Evolutionary conservation across 2,797 vertebrate species (phyloP), one percentile per base, ranked within the genome.

Genomic region (Atherinosoma microstoma): DNA sequence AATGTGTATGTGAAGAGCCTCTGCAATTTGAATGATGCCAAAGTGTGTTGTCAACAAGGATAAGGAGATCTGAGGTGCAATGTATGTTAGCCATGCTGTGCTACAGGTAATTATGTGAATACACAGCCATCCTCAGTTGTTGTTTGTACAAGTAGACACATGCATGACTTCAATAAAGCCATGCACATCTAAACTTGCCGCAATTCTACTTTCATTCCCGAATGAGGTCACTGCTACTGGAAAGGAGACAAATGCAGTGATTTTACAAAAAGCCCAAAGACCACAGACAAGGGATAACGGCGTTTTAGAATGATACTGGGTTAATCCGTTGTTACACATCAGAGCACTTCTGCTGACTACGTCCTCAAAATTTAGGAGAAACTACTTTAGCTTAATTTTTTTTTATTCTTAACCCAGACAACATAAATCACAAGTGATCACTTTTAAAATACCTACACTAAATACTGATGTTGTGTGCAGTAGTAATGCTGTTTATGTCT

Each of bases 271-370:
- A 15, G 53, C 30, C 35, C 2, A 12, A 0, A 54, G 58, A 53
- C 12, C 16, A 60, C 61, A 83, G 53, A 53, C 51, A 75, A 40
- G 16, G 3, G 29, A 75, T 35, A 36, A 63, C 4, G 12, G 32
- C 2, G 0, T 65, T 71, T 72, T 59, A 59, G 42, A 71, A 65
- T 36, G 42, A 68, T 27, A 27, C 57, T 27, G 13, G 58, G 67
- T 71, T 72, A 70, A 82, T 79, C 68, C 15, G 32, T 16, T 29
- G 35, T 67, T 78, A 70, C 57, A 67, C 49, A 74, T 58, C 1
- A 81, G 38, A 79, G 62, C 47, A 35, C 53, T 58, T 32, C 16
- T 51, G 35, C 40, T 29, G 59, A 42, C 38, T 20, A 29, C 57
- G 47, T 76, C 57, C 49, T 63, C 18, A 6, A 60, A 68, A 22